phyloP scores from a whole-genome alignment of 2,888 invertebrate species.

The Diplazon laetatorius region DNA sequence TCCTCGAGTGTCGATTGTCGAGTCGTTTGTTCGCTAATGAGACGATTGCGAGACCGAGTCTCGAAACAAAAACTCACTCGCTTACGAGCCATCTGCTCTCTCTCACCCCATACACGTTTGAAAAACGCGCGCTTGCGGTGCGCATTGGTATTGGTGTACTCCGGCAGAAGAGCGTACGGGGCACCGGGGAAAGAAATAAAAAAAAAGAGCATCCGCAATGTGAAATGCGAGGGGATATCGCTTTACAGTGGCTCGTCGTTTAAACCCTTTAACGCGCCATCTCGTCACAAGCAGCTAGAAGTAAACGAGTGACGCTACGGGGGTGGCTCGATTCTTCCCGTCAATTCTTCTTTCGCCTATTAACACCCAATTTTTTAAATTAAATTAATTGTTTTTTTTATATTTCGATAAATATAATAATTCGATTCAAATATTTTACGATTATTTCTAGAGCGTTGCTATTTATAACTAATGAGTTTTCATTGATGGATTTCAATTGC shows the following conservation, averaged over 20 bases:
- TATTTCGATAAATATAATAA: background rate
- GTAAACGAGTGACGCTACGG: slow-evolving; percentile 49
- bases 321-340: slow-evolving; percentile 56
- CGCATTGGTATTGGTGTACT: slow-evolving; percentile 37
- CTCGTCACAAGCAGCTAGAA: slow-evolving; percentile 36
- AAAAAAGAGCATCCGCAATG: slow-evolving; percentile 81
- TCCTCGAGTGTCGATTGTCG: slow-evolving; percentile 76
- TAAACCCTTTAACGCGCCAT: slow-evolving; percentile 76
- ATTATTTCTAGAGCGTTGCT: too few species aligned
- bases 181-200: slow-evolving; percentile 66
- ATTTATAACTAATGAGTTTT: too few species aligned
- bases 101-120: slow-evolving; percentile 2
- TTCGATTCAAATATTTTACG: too few species aligned
- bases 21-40: slow-evolving; percentile 81
- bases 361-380: slow-evolving; percentile 51
- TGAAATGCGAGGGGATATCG: slow-evolving; percentile 74
- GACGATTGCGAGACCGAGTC: slow-evolving; percentile 79
- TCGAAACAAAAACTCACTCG: slow-evolving; percentile 80
- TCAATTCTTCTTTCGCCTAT: slow-evolving; percentile 44
- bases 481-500: too few species aligned
- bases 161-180: slow-evolving; percentile 34
- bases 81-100: slow-evolving; percentile 66
- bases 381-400: slow-evolving; percentile 29
- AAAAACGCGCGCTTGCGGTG: slow-evolving; percentile 9
- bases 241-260: slow-evolving; percentile 81